Percentiles rank a stretch among this genome's conserved stretches.
Evolutionary conservation across 2,113 vertebrate genomes (phyloP).

Genomic region (Alouatta palliata): DNA sequence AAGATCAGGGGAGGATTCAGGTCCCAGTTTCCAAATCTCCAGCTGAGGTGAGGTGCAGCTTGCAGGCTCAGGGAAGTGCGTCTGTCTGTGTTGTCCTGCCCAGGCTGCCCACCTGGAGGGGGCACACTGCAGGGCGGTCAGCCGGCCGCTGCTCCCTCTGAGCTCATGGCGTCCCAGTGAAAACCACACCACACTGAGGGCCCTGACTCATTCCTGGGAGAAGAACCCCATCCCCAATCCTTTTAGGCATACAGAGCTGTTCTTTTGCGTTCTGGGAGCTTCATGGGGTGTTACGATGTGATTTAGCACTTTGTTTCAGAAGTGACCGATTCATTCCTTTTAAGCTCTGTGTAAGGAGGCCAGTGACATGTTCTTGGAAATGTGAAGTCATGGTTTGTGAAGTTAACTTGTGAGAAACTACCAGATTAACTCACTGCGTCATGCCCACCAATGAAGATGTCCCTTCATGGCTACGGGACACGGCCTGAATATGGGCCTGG

Average conservation of each 20-base stretch:
- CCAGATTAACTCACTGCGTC: background rate
- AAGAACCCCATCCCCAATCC: constrained; percentile 65
- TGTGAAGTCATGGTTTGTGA: background rate
- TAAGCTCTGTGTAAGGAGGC: background rate
- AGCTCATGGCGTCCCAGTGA: constrained; percentile 53
- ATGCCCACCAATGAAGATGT: background rate
- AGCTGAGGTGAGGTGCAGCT: constrained; percentile 36
- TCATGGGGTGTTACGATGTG: background rate
- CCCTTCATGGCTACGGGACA: background rate
- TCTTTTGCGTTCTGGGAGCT: constrained; percentile 2
- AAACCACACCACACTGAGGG: constrained; percentile 25
- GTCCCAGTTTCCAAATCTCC: constrained; percentile 31
- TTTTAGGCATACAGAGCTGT: background rate
- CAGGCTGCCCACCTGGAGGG: background rate
- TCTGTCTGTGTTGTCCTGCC: background rate
- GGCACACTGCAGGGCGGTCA: constrained; percentile 60
- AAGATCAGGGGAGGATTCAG: constrained; percentile 48
- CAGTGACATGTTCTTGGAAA: background rate
- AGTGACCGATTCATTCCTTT: background rate
- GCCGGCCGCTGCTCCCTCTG: constrained; percentile 58
- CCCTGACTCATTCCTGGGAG: constrained; percentile 54
- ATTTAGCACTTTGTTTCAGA: background rate
- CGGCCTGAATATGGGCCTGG: background rate
- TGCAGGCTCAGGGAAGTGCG: constrained; percentile 55
- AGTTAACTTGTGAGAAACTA: background rate